Evolutionary conservation across 2,797 vertebrate species (phyloP), one percentile per base, ranked within the genome.

Genomic region (Aulostomus chinensis): DNA sequence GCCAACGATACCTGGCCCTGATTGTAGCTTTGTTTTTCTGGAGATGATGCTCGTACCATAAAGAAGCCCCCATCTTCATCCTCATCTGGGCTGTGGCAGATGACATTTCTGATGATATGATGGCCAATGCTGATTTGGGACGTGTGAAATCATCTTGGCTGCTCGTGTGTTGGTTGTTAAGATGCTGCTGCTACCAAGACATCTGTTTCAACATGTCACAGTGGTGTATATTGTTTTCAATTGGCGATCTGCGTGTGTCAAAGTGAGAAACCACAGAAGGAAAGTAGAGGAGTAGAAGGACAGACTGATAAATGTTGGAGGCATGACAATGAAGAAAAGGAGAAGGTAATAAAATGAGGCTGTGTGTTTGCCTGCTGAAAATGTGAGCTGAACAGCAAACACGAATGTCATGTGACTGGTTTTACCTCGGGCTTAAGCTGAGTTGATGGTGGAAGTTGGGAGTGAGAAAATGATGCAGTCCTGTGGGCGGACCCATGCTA

Each of bases 381-480:
- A 24, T 10, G 21, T 38, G 25, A 46, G 28, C 56, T 35, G 41
- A 55, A 40, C 16, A 31, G 76, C 40, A 58, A 76, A 81, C 68
- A 59, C 26, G 16, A 8, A 12, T 4, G 31, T 34, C 80, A 76
- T 78, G 78, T 85, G 83, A 84, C 62, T 21, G 32, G 73, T 36
- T 71, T 84, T 72, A 70, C 40, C 28, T 41, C 33, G 11, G 63
- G 67, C 51, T 80, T 67, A 67, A 37, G 38, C 20, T 49, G 31
- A 60, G 38, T 69, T 58, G 31, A 53, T 25, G 24, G 31, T n/a
- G 25, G 48, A 51, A 38, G 26, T 32, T 45, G 33, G 26, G 15
- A 43, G n/a, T 38, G n/a, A 26, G 41, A 56, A 59, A 72, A 17
- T n/a, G 29, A 36, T 15, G 15, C 9, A 5, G 8, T 47, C 61